Base-by-base conservation (phyloP, 2,797 vertebrate genomes). In the Chrysocyon brachyurus region DNA sequence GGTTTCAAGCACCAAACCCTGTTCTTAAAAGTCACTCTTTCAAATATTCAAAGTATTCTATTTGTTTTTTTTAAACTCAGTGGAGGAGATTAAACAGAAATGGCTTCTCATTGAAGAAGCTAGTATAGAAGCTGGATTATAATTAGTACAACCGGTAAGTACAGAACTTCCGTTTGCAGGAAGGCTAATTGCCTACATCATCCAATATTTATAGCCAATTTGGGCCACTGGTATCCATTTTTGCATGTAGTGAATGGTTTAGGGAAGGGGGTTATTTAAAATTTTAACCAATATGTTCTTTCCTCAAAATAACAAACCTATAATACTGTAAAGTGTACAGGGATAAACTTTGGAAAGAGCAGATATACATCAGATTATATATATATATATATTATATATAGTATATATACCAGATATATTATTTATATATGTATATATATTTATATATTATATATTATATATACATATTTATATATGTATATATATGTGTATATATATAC, bases 1-100 rank as follows among this genome's bases (percentile, higher is more conserved):
- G 17, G 36, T 89, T 97, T 94, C 83, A 88, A 94, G 33, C 46
- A 57, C 57, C 57, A 87, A n/a, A 52, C n/a, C 6, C 19, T 91
- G 1, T 66, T 87, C 68, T 84, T 95, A 72, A 92, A 97, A 90
- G 46, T n/a, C 22, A 57, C 72, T 52, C 78, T 89, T 92, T 91
- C 79, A 73, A 95, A 89, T 63, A 79, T 33, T 91, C 72, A 66
- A 16, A 1, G 84, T 84, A n/a, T 57, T 66, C 61, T 83, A 64
- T 33, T 72, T 8, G 8, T 54, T 84, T 52, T 54, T 84, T 52
- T 94, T 82, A 90, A 75, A 75, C 12, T 91, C 36, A 26, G 15
- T 68, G 22, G 17, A 72, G 90, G 52, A 92, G 22, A 77, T 56
- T 64, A 66, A 56, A 66, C 21, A 40, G 66, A 66, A 77, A 59